Evolutionary conservation across 1,140 invertebrate species (phyloP).

Genomic region (Monomorium pharaonis): DNA sequence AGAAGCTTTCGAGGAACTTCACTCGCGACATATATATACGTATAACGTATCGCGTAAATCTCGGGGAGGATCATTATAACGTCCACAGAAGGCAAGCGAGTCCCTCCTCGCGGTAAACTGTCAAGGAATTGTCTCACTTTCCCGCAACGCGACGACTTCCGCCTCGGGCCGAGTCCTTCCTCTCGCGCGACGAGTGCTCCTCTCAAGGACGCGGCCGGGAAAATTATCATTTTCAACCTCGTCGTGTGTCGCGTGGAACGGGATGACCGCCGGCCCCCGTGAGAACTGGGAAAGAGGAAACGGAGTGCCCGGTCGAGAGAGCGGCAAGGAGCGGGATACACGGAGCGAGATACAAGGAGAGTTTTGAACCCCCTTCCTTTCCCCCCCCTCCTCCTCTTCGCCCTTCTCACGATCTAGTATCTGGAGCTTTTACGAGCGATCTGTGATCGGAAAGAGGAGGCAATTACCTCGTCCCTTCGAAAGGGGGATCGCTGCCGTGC

Average conservation of each 20-base stretch:
- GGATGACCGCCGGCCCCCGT: constrained; percentile 50
- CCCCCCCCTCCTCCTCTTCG: not conserved
- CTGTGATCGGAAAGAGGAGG: constrained; percentile 70
- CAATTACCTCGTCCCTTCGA: constrained; percentile 65
- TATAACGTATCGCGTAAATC: constrained; percentile 58
- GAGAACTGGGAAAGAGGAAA: constrained; percentile 56
- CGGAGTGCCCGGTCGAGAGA: not conserved
- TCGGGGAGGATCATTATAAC: constrained; percentile 66
- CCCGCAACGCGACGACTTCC: constrained; percentile 62
- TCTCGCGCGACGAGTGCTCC: not conserved
- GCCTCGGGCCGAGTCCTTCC: constrained; percentile 48
- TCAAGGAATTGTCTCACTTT: constrained; percentile 69
- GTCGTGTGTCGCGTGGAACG: constrained; percentile 60
- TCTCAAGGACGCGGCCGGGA: constrained; percentile 60
- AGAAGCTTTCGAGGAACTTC: not conserved
- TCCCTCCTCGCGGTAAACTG: constrained; percentile 33
- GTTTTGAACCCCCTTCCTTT: constrained; percentile 10
- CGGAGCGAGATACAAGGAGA: constrained; percentile 28
- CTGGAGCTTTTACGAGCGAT: constrained; percentile 73
- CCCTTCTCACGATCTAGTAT: constrained; percentile 65
- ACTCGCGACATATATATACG: not conserved
- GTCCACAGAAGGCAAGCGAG: constrained; percentile 61
- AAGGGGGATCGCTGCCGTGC: constrained; percentile 51
- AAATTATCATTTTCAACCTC: constrained; percentile 72
- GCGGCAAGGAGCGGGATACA: too few species aligned